Evolutionary conservation across 2,888 invertebrate genomes (phyloP).

Genomic region (Allygus modestus): DNA sequence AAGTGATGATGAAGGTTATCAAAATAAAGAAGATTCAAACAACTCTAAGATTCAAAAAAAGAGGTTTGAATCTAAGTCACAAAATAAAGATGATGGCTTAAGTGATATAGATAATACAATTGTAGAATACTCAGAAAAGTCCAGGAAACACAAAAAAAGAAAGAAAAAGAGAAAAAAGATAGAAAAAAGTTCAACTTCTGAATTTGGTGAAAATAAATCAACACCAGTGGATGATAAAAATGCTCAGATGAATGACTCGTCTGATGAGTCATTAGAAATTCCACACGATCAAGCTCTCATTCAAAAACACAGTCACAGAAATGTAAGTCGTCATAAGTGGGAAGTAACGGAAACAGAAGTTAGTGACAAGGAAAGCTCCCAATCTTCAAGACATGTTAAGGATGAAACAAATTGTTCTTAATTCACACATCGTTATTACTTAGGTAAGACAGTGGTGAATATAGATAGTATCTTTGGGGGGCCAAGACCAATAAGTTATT

Average conservation of each 20-base stretch:
- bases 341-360: not conserved
- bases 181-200: not conserved
- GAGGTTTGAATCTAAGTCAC: not conserved
- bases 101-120: too few species aligned
- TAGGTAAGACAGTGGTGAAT: not conserved
- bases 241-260: not conserved
- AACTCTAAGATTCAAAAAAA: too few species aligned
- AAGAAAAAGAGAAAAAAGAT: not conserved
- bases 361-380: not conserved
- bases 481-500: too few species aligned
- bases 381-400: not conserved
- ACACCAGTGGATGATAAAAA: not conserved
- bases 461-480: too few species aligned
- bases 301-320: not conserved
- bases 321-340: not conserved
- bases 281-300: not conserved
- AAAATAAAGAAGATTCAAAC: too few species aligned
- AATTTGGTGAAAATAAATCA: not conserved
- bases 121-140: not conserved
- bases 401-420: not conserved
- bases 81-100: not conserved
- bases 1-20: too few species aligned
- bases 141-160: not conserved
- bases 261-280: not conserved
- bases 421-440: not conserved